Conservation (phyloP, 2,888 invertebrate species). For the Coenonympha glycerion region DNA sequence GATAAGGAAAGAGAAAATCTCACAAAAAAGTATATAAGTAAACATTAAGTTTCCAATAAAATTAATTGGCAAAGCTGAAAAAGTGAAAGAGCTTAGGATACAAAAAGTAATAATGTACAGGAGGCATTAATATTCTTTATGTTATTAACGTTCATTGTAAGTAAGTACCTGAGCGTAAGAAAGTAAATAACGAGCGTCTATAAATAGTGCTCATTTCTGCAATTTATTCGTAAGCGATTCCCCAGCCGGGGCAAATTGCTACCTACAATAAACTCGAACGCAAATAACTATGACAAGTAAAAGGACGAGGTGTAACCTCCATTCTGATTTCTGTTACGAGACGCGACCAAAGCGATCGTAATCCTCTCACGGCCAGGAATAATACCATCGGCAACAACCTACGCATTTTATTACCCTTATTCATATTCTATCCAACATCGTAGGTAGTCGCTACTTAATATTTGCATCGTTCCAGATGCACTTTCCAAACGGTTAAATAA, state of each 20-base stretch:
- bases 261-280: conserved; percentile 8
- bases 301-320: conserved; percentile 1
- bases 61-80: background rate
- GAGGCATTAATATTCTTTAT: background rate
- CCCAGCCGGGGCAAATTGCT: conserved; percentile 8
- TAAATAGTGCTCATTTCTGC: conserved; percentile 7
- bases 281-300: conserved; percentile 8
- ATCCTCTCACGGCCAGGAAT: conserved; percentile 15
- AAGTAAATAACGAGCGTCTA: conserved; percentile 5
- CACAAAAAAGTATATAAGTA: no score
- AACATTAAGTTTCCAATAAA: background rate
- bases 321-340: conserved; percentile 16
- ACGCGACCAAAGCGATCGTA: conserved; percentile 21
- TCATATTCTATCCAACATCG: conserved; percentile 27
- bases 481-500: conserved; percentile 37
- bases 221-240: conserved; percentile 1
- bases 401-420: conserved; percentile 20
- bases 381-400: conserved; percentile 16
- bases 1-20: no score
- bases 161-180: conserved; percentile 1
- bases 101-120: background rate
- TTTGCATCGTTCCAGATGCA: conserved; percentile 33
- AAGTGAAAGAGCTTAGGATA: background rate
- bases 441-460: conserved; percentile 16
- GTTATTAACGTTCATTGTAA: conserved; percentile 2